Evolutionary conservation across 53 echinoderm and acorn worm species (phyloP), one percentile per base, ranked within the genome.

Genomic region (Zoroaster sp.): DNA sequence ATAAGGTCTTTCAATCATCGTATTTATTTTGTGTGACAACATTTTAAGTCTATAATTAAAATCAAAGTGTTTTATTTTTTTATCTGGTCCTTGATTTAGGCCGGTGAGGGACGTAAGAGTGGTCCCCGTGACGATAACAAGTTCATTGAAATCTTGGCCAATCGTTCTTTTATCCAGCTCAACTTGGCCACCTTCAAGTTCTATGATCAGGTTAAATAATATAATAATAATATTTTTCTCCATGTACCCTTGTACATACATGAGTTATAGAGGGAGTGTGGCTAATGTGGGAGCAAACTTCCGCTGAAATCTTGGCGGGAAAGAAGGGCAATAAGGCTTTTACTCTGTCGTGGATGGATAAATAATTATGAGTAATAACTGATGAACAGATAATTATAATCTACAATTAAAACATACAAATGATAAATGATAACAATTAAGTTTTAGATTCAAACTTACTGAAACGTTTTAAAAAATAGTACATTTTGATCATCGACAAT

Each of bases 121-220:
- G 85, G 85, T 0, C 49, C 85, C 23, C 51, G 46, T 34, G 51
- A 85, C 23, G 85, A 85, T 20, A 41, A 18, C 21, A 35, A n/a
- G 21, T 85, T 85, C 51, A 85, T 85, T 17, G 85, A 85, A 4
- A 23, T 85, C 36, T 46, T 85, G 4, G 85, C 35, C 18, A 85
- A 46, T 49, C 85, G 85, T 35, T 51, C 85, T 0, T 37, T 85
- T 18, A 31, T 71, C 17, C 85, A 85, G 49, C 85, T 85, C 18
- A 7, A 51, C 51, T 36, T 85, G 47, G 36, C 25, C n/a, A 85
- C 85, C 1, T 36, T 85, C 71, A 85, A 85, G 34, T 35, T 7
- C 8, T 85, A 85, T 6, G 25, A 85, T 8, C 5, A 85, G 71
- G 85, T 85, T 30, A 31, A 0, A 59, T 9, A 54, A 2, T 9